Conservation (phyloP, 2,888 invertebrate species). For the Nomada flava region DNA sequence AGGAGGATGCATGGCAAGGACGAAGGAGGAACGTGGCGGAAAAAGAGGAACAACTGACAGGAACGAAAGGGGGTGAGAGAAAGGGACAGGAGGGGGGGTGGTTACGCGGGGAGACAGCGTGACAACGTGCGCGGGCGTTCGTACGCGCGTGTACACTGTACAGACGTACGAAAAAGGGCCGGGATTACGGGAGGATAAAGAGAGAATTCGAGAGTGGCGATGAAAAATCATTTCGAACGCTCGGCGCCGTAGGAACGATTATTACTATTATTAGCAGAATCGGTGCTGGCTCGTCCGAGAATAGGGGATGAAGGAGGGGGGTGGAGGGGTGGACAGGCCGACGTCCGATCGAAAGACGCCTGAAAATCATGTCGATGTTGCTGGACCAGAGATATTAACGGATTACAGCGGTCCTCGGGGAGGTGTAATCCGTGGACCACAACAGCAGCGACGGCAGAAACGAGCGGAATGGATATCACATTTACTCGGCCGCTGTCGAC, state of each 20-base stretch:
- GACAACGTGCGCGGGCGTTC: conserved; percentile 32
- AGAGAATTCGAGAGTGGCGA: conserved; percentile 73
- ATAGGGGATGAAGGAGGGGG: not conserved
- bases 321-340: not conserved
- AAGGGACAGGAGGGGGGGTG: conserved; percentile 24
- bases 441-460: conserved; percentile 12
- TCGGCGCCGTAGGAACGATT: conserved; percentile 43
- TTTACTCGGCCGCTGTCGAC: conserved; percentile 36
- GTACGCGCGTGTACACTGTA: conserved; percentile 33
- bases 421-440: conserved; percentile 38
- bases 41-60: conserved; percentile 19
- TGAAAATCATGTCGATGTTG: conserved; percentile 29
- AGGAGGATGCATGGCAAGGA: conserved; percentile 36
- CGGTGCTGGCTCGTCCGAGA: conserved; percentile 7
- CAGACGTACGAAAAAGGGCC: conserved; percentile 48
- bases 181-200: conserved; percentile 69
- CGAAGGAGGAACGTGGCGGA: conserved; percentile 8
- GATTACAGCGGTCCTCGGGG: conserved; percentile 27
- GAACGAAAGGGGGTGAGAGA: conserved; percentile 23
- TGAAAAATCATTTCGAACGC: conserved; percentile 71
- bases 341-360: conserved; percentile 4
- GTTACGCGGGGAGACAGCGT: conserved; percentile 28
- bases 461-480: conserved; percentile 48
- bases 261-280: conserved; percentile 60
- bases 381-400: conserved; percentile 49